Base-by-base conservation (phyloP, 2,888 invertebrate species). In the Trichopoda pennipes region DNA sequence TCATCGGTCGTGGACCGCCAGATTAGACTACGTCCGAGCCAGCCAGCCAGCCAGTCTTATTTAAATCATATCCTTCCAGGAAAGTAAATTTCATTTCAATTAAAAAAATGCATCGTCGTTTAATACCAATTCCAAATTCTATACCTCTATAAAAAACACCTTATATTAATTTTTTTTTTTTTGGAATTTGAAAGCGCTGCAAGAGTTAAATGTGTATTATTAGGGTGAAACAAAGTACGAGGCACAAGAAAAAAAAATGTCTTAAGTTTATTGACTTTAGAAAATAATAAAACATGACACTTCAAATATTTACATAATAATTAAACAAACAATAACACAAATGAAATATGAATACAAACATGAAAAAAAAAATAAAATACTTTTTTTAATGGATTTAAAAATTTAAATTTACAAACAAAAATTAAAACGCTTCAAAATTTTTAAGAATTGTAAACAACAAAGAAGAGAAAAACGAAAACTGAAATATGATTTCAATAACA, bases 211-310 rank as follows among this genome's bases (percentile, higher is more conserved):
- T 3, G 68, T 76, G 69, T 55, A 28, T 38, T 10, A 14, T 38
- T 38, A 14, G 7, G 12, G 14, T 3, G 12, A 38, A 14, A 12
- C 3, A 38, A 8, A 12, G 3, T 14, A 44, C 8, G 6, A 44
- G n/a, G 16, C 44, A 44, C 44, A 44, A 16, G 6, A 55, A 42
- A 38, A 38, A 23, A 61, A 44, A 63, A 23, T 32, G 7, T 32
- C 42, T 49, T 32, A 63, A 81, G 76, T 76, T 77, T 81, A 68
- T 81, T 81, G 76, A 73, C 81, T 77, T 77, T 73, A 56, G 38
- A 72, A 63, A 77, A 77, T 68, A 1, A 56, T 49, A 56, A 77
- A 61, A 81, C 53, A 44, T 7, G 2, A 44, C 51, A 68, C 72
- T 28, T 42, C 56, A 72, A 76, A 81, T 73, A 73, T 77, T 81